phyloP scores from a whole-genome alignment of 2,797 vertebrate genomes.

The Poeciliopsis paucimaculata region DNA sequence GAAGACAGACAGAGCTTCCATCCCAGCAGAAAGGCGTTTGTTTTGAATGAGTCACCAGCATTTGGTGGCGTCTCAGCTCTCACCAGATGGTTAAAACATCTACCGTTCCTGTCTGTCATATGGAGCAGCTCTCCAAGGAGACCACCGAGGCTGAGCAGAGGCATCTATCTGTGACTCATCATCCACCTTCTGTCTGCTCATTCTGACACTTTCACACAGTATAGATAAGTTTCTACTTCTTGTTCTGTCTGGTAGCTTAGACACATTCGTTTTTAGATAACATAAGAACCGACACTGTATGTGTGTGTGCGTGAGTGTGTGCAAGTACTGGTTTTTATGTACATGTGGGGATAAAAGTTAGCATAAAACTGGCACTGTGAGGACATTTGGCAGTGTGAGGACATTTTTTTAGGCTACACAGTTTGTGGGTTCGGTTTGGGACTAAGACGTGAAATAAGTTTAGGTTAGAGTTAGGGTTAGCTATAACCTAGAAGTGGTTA shows the following conservation, averaged over 20 bases:
- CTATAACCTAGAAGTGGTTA: neutral
- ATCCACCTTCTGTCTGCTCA: constrained; percentile 52
- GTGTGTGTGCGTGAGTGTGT: neutral
- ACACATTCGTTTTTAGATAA: neutral
- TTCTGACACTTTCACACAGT: constrained; percentile 44
- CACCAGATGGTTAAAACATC: constrained; percentile 55
- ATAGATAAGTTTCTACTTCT: constrained; percentile 31
- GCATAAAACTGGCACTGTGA: neutral
- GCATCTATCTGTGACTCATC: constrained; percentile 60
- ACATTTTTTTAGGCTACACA: neutral
- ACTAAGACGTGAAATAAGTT: neutral
- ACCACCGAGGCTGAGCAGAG: constrained; percentile 38
- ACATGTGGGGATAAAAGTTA: no score
- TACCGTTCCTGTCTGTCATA: constrained; percentile 32
- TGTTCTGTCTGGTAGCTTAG: constrained; percentile 11
- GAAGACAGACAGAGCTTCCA: constrained; percentile 29
- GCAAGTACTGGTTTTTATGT: no score
- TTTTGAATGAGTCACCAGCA: constrained; percentile 58
- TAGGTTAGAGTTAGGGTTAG: neutral
- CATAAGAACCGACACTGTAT: neutral
- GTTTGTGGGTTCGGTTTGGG: neutral
- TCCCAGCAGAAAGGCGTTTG: constrained; percentile 26
- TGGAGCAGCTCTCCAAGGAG: constrained; percentile 46
- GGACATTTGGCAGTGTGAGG: neutral
- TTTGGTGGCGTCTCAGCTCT: constrained; percentile 47